Base-by-base conservation (phyloP, 2,888 invertebrate species). In the Oscheius sp. region DNA sequence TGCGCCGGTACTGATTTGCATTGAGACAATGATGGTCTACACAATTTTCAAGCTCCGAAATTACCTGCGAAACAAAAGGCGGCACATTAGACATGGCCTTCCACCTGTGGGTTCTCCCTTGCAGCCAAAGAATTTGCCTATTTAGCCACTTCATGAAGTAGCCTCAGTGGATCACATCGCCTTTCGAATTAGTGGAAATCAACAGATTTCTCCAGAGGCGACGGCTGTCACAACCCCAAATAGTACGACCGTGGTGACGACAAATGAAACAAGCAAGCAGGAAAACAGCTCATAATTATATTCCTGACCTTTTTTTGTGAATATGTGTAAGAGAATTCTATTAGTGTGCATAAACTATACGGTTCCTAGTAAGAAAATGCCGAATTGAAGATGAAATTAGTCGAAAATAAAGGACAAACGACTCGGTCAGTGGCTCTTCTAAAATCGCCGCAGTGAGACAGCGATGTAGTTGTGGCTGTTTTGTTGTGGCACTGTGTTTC, bases 51-150 rank as follows among this genome's bases (percentile, higher is more conserved):
- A 45, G 41, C 55, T 63, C 1, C 46, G 63, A 5, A 61, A 49
- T 52, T 71, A 71, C 46, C 29, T 71, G 18, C 21, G 71, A 2
- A 63, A 61, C 35, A 71, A 71, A 16, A 18, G 53, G 23, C 46
- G 71, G 12, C 49, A 61, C 63, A 71, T 71, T n/a, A 23, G 71
- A 29, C 53, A 71, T 29, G 71, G 71, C 18, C 63, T 71, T 23
- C 71, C 71, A 35, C 71, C 71, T 52, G 71, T 63, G 29, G 16
- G 35, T 23, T 41, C 29, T n/a, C n/a, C n/a, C n/a, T n/a, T n/a
- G n/a, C n/a, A n/a, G n/a, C n/a, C n/a, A n/a, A n/a, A n/a, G n/a
- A n/a, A n/a, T n/a, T n/a, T n/a, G n/a, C n/a, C n/a, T n/a, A n/a
- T 64, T 46, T 23, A 64, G 52, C 64, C 64, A 21, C 29, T 45